Base-by-base conservation (phyloP, 2,888 invertebrate genomes). In the Hydrotaea diabolus region DNA sequence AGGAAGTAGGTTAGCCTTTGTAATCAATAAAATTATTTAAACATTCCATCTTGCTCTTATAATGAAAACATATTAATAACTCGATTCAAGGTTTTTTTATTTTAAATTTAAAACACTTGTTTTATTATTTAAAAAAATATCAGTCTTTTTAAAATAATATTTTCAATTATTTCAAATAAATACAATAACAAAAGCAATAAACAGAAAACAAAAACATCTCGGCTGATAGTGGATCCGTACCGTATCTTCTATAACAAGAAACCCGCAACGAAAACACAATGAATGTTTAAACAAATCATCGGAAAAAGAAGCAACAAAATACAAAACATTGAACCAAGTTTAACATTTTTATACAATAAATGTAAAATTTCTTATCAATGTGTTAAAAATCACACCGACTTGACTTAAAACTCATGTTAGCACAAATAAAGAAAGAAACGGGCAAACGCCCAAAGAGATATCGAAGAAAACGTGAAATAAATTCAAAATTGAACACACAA, bases 321-420 rank as follows among this genome's bases (percentile, higher is more conserved):
- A 66, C 2, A 31, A 2, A 66, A 66, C 55, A 55, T 55, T 55
- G 55, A 55, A 55, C 55, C 1, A 8, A 55, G 55, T 55, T 55
- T 21, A 55, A 55, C 21, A 9, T 55, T 21, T 55, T 55, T 55
- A 2, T 21, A 55, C 0, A 55, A 7, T 7, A 19, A 39, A 26
- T 75, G 82, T 62, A 72, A 77, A 80, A 77, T 83, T 80, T 83
- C 80, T 83, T 83, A 83, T 80, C 80, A 71, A 62, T 76, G 77
- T 77, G 83, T 72, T 77, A 83, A 83, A 83, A 69, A 55, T 11
- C 72, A 62, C 17, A 83, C 80, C 80, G 69, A 59, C 21, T 19
- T 62, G 43, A 76, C 21, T 49, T 66, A 4, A 19, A 74, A 77
- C 49, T 80, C 80, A 62, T 77, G 77, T 77, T 80, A 66, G n/a